Evolutionary conservation across 2,113 vertebrate species (phyloP), one percentile per base, ranked within the genome.

Genomic region (Oryzias melastigma): DNA sequence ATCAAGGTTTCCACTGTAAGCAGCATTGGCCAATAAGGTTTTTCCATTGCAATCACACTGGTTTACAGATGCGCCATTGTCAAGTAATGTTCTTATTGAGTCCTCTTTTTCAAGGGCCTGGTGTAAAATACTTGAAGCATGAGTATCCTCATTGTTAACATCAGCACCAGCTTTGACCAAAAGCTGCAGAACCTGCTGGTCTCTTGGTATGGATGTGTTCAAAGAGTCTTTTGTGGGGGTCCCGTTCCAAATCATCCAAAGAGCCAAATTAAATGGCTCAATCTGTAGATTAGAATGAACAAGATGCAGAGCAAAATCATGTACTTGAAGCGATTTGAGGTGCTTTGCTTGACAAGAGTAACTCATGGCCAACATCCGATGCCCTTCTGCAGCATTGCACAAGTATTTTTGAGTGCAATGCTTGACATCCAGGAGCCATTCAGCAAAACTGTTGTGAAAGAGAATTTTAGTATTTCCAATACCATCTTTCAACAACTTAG

Each of bases 241-340:
- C 52, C 96, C 95, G 12, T 97, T 98, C 97, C 96, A 99, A 52
- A 99, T 93, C 96, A 99, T 97, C 97, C 97, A 99, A 45, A 98
- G 92, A 47, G 97, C 97, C 58, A 99, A 82, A 72, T 96, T 93
- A 20, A 91, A 95, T 8, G 95, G 92, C 76, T 96, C 95, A 27
- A 98, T 80, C 67, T 98, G 95, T 7, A 99, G 81, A 80, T 96
- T 98, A 20, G 96, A 98, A 75, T 94, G 94, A 70, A 98, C 94
- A 12, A 99, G 91, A 81, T 99, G 97, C 79, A 96, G 84, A 0
- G 96, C 96, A 85, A 98, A 98, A 83, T 99, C 96, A 63, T 98
- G 96, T 62, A 97, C 95, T 85, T 97, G 95, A 14, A 94, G 65
- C 0, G 96, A 95, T 1, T 94, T 93, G 42, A 99, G 89, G 69